Percentiles rank a stretch among this genome's conserved stretches.
These are phyloP conservation scores for Drosophila mayaguana DNA, from an alignment of 2,888 invertebrate genomes.

Conservation along the genomic window DNA sequence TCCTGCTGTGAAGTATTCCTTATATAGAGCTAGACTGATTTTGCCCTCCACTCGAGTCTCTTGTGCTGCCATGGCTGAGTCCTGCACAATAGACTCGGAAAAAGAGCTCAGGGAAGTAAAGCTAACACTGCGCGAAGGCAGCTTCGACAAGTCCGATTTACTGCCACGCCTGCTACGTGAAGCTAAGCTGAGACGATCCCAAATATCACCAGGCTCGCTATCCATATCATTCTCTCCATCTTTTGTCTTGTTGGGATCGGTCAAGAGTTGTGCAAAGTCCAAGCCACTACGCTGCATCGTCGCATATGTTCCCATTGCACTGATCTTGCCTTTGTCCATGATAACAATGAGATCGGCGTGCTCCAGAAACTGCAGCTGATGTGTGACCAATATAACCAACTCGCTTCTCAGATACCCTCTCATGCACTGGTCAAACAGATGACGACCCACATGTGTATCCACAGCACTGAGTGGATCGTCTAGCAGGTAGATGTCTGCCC, in stretches of 20 bases:
- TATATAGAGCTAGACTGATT: conserved; percentile 87
- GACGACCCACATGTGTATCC: conserved; percentile 94
- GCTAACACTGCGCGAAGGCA: conserved; percentile 79
- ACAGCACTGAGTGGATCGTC: conserved; percentile 97
- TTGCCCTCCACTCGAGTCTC: conserved; percentile 88
- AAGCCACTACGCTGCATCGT: conserved; percentile 90
- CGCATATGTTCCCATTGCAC: conserved; percentile 88
- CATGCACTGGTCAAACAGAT: conserved; percentile 90
- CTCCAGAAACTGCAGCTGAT: conserved; percentile 92
- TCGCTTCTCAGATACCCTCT: conserved; percentile 87
- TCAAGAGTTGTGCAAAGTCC: conserved; percentile 91
- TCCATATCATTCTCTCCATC: conserved; percentile 70
- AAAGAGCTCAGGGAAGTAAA: conserved; percentile 86
- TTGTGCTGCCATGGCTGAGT: conserved; percentile 85
- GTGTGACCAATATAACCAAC: conserved; percentile 91
- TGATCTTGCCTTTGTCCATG: conserved; percentile 82
- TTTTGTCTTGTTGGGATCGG: conserved; percentile 85
- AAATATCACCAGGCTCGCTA: conserved; percentile 50
- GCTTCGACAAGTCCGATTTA: conserved; percentile 64
- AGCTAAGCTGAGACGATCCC: conserved; percentile 43
- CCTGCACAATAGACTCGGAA: conserved; percentile 79
- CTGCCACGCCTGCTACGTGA: conserved; percentile 66
- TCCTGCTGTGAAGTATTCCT: conserved; percentile 89
- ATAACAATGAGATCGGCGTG: conserved; percentile 87
- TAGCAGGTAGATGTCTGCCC: conserved; percentile 93